Evolutionary conservation across 1,140 invertebrate species (phyloP), one percentile per base, ranked within the genome.

Genomic region (Zaprionus gabonicus): DNA sequence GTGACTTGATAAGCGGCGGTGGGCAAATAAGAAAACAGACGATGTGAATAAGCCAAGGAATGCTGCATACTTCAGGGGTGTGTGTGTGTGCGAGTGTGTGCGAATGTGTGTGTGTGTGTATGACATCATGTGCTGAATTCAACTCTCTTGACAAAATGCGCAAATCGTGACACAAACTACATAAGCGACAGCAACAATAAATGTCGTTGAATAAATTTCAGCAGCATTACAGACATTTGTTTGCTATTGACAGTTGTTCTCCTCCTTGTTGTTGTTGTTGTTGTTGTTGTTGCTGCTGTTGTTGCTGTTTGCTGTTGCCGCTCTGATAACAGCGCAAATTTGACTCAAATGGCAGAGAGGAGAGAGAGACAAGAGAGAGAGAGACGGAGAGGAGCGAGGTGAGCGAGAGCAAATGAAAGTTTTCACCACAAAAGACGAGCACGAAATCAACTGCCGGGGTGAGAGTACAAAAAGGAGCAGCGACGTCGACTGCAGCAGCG

Each of bases 241-340:
- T 80, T 80, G 80, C 81, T 70, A 80, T 80, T 75, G 78, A 64
- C 81, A 75, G 63, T 64, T 71, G 36, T 34, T 34, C 31, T 10
- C 31, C 31, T 34, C 23, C 23, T 23, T 1, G 1, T 23, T 53
- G 62, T 56, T 71, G 62, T 44, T 64, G 60, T 31, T 71, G 51
- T 36, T 78, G 75, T 56, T 80, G 72, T 27, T 58, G 57, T 57
- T 71, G 58, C 28, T 65, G 60, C 27, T 68, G 51, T 31, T 78
- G 75, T 51, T 80, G 73, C 31, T 59, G 73, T 69, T 71, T 70
- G 62, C 70, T 72, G 62, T 72, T 66, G 64, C 72, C 78, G 80
- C 57, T 77, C 63, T 88, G 81, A 87, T 87, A 88, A 87, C 84
- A 88, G 78, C 71, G 78, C 66, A 79, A 88, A 84, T 69, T 84